These are phyloP conservation scores for Hirtodrosophila duncani DNA, from an alignment of 2,888 invertebrate genomes.

Conservation along the genomic window DNA sequence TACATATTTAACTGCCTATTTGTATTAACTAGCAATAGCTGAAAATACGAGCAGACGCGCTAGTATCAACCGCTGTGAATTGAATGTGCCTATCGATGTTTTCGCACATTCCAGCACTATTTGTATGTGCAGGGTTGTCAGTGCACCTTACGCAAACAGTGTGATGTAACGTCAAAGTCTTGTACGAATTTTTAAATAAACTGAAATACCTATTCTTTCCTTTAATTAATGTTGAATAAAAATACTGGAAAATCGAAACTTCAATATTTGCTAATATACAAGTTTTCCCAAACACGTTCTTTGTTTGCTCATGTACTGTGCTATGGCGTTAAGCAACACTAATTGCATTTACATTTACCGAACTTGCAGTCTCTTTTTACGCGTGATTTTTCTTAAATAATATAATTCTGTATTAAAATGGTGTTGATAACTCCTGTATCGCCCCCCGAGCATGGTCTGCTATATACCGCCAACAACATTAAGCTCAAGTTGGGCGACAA, in stretches of 20 bases:
- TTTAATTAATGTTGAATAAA: no score
- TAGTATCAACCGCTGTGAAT: conserved; percentile 48
- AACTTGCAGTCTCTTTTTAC: conserved; percentile 13
- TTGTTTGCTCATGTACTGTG: no score
- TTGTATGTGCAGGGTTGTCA: no score
- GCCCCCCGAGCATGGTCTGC: conserved; percentile 71
- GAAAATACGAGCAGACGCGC: conserved; percentile 36
- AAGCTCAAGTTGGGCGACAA: conserved; percentile 74
- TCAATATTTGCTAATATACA: no score
- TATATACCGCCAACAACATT: conserved; percentile 73
- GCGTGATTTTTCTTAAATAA: conserved; percentile 24
- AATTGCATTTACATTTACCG: not conserved
- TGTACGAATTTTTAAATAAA: no score
- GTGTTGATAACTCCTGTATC: conserved; percentile 73
- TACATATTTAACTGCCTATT: conserved; percentile 19
- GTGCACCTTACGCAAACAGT: conserved; percentile 16
- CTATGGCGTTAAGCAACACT: no score
- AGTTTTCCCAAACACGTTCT: no score
- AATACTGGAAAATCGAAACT: no score
- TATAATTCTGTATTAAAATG: conserved; percentile 64
- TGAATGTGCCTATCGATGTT: conserved; percentile 29
- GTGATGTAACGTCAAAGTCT: conserved; percentile 22
- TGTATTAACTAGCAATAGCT: conserved; percentile 15
- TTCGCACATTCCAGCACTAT: not conserved
- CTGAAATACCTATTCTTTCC: no score